Conservation (phyloP, 2,113 vertebrate species). For the Eretmochelys imbricata region DNA sequence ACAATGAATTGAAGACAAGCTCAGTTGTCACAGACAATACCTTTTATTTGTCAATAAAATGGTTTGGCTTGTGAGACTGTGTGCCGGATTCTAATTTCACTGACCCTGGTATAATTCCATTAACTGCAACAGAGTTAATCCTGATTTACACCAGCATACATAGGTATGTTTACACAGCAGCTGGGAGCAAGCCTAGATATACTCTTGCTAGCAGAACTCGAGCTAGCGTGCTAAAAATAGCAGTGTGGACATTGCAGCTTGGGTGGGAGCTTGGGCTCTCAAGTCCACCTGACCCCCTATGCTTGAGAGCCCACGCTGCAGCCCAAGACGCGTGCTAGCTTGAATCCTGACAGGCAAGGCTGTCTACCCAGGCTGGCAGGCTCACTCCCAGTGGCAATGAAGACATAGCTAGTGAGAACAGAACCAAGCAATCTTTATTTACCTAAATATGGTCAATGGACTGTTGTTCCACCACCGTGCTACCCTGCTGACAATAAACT, state of each 20-base stretch:
- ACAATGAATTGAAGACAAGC: not conserved
- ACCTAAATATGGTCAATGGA: not conserved
- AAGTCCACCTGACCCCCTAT: no score
- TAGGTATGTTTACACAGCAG: not conserved
- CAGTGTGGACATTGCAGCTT: not conserved
- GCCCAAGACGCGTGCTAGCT: not conserved
- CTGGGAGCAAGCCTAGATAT: not conserved
- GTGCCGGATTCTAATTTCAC: not conserved
- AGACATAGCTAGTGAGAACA: not conserved
- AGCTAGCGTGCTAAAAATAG: not conserved
- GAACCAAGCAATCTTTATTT: not conserved
- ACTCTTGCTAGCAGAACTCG: not conserved
- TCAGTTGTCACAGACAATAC: not conserved
- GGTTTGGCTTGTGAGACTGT: accelerated
- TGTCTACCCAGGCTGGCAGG: not conserved
- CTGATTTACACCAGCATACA: not conserved
- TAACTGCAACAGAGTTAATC: not conserved
- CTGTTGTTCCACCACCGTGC: not conserved
- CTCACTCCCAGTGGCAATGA: not conserved
- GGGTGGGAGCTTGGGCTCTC: no score
- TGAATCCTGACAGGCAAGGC: not conserved
- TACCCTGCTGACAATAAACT: not conserved
- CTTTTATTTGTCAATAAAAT: not conserved
- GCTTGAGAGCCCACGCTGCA: not conserved
- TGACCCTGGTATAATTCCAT: not conserved